Evolutionary conservation across 2,797 vertebrate genomes (phyloP), one percentile per base, ranked within the genome.

Genomic region (Urosaurus nigricauda): DNA sequence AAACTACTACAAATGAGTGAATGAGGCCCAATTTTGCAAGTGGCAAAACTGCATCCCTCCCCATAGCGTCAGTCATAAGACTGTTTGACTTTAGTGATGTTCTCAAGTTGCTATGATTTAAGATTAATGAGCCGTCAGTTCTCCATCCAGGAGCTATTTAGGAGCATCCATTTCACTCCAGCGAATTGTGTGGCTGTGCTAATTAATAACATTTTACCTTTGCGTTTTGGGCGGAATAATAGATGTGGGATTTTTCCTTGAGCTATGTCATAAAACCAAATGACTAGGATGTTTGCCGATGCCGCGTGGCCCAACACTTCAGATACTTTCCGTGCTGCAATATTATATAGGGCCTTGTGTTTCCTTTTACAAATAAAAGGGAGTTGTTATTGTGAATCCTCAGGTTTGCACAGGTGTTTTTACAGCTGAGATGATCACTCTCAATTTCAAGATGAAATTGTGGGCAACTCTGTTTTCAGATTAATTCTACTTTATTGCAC

Each of bases 181-280:
- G 90, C 0, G 79, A 89, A 92, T 91, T 91, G 93, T 94, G 91
- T 93, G 60, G 35, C 90, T 56, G 92, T 92, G 93, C 94, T 96
- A 94, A 96, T 96, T 94, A 95, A 95, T 95, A 95, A 90, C 92
- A 78, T 93, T 92, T 95, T 94, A 94, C 96, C 95, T 96, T 94
- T 95, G 93, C 86, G 83, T 93, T 95, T 94, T 83, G 92, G 92
- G 91, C 90, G 89, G 94, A 91, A 92, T 93, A 92, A 94, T 91
- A 80, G 81, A 93, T 86, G 5, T 17, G 70, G 37, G 87, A 21
- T 47, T 93, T 94, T 93, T 92, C 89, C 86, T 84, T 89, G 86
- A 88, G 92, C 85, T 11, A 86, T 43, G 92, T 91, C 77, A 79
- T 93, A 90, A 95, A 93, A 93, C 75, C 92, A 92, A 92, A 77